Percentiles rank a stretch among this genome's conserved stretches.
Conservation (phyloP, 2,797 vertebrate species). For the Anguilla anguilla region DNA sequence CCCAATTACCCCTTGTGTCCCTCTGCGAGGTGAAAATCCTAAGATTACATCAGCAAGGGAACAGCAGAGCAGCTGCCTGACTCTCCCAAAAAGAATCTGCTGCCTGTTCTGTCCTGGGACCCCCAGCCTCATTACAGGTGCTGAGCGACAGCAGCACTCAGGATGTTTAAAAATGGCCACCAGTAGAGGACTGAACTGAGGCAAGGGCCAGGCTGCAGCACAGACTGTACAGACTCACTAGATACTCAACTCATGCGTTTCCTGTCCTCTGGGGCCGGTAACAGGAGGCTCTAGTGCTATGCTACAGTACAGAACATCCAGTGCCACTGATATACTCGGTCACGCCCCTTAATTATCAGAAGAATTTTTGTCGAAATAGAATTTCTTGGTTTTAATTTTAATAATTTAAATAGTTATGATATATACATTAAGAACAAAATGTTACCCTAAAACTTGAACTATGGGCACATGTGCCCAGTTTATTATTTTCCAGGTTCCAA, state of each 20-base stretch:
- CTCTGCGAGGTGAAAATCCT: background rate
- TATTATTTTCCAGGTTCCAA: background rate
- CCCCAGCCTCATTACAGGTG: background rate
- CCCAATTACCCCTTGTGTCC: background rate
- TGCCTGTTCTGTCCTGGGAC: background rate
- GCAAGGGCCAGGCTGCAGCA: background rate
- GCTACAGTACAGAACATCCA: background rate
- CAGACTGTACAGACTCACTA: background rate
- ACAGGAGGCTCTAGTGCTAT: background rate
- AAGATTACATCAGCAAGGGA: background rate
- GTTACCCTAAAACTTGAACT: too few relatives aligned
- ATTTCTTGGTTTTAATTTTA: background rate
- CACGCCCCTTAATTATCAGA: background rate
- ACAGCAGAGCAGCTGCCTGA: background rate
- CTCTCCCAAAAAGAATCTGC: slow-evolving; percentile 11
- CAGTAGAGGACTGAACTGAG: background rate
- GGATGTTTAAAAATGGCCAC: slow-evolving; percentile 1
- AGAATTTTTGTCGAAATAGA: background rate
- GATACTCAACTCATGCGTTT: background rate
- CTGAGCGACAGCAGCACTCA: background rate
- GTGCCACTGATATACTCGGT: background rate
- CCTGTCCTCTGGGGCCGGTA: background rate
- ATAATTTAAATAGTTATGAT: background rate
- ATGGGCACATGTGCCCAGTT: background rate
- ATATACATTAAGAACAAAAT: background rate